phyloP scores from a whole-genome alignment of 2,113 vertebrate genomes.

The Zosterops pallidus region DNA sequence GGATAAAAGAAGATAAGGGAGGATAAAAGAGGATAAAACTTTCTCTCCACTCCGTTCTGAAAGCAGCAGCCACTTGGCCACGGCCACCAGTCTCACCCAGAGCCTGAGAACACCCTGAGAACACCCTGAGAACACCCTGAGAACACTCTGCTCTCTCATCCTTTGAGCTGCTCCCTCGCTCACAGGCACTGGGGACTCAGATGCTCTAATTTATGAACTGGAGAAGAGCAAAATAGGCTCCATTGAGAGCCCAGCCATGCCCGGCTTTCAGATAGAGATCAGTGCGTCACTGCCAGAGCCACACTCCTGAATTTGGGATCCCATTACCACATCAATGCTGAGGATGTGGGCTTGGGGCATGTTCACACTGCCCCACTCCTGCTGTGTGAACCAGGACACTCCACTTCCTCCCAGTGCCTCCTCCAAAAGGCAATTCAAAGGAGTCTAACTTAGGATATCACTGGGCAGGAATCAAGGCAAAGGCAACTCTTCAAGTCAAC shows the following conservation, averaged over 20 bases:
- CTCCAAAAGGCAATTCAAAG: background rate
- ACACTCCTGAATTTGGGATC: background rate
- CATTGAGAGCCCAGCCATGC: background rate
- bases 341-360: constrained; percentile 9
- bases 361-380: background rate
- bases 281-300: background rate
- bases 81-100: background rate
- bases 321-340: constrained; percentile 13
- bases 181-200: background rate
- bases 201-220: background rate
- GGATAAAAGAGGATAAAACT: background rate
- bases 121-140: background rate
- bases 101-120: background rate
- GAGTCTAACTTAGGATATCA: background rate
- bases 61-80: background rate
- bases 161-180: background rate
- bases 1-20: background rate
- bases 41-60: background rate
- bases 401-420: background rate
- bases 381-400: background rate
- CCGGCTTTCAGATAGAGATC: constrained; percentile 12
- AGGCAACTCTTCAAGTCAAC: background rate
- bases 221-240: background rate
- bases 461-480: background rate
- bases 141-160: background rate